Evolutionary conservation across 2,797 vertebrate genomes (phyloP), one percentile per base, ranked within the genome.

Genomic region (Acrossocheilus fasciatus): DNA sequence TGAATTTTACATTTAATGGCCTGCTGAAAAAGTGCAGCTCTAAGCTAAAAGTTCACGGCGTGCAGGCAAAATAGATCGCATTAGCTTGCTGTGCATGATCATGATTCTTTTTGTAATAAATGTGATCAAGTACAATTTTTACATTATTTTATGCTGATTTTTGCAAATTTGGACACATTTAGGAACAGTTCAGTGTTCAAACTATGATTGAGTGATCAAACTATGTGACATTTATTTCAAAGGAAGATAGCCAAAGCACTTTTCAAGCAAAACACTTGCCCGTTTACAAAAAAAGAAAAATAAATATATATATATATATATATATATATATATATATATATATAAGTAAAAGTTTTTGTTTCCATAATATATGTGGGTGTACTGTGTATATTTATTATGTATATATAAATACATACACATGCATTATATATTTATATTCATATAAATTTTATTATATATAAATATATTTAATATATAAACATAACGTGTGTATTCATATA

Each of bases 1-100:
- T 85, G 79, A 77, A 82, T 82, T 88, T 76, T 54, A 86, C 81
- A 77, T 86, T 84, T 88, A 88, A 88, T 86, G 79, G 70, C 70
- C 45, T 75, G 57, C 70, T 86, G 85, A 86, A 86, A 86, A 86
- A 86, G 70, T 75, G 82, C 54, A 87, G 82, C 75, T 64, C 54
- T 83, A 80, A 84, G 82, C 68, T 62, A 74, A 72, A 83, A 73
- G 41, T 78, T 80, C 57, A 87, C 3, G 18, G 68, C 9, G 34
- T n/a, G 34, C 5, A 41, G 59, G 64, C 30, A 36, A 36, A 85
- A 47, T 62, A 47, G 36, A 72, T 36, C 62, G 30, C 36, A 84
- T 76, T 12, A 41, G 66, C 47, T 68, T 12, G 73, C 36, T 34
- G 75, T 26, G 18, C 36, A 26, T 84, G 39, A 70, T 83, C 50